Evolutionary conservation across 2,888 invertebrate species (phyloP).

Genomic region (Orchestes rusci): DNA sequence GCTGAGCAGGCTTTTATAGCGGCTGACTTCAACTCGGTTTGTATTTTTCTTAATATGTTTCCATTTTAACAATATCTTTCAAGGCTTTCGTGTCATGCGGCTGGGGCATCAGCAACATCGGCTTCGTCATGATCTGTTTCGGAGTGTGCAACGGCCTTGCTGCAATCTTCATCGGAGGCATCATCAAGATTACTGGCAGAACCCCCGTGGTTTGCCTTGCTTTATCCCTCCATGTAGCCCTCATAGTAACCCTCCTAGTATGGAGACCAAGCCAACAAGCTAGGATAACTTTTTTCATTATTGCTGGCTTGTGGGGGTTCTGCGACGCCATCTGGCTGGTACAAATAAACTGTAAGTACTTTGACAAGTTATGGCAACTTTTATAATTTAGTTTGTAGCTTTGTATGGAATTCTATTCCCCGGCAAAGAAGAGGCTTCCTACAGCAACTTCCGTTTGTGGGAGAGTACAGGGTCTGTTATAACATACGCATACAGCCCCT

Average conservation of each 20-base stretch:
- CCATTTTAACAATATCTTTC: constrained; percentile 32
- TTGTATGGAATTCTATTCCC: constrained; percentile 81
- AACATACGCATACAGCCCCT: constrained; percentile 73
- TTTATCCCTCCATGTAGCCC: constrained; percentile 60
- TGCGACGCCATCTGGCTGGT: constrained; percentile 89
- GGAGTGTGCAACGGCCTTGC: constrained; percentile 84
- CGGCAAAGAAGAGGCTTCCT: constrained; percentile 80
- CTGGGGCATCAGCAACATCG: constrained; percentile 84
- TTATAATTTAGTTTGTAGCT: constrained; percentile 46
- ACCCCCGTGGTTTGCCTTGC: constrained; percentile 71
- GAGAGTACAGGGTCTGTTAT: constrained; percentile 85
- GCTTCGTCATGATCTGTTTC: constrained; percentile 90
- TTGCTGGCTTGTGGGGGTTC: constrained; percentile 82
- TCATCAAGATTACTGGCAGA: constrained; percentile 74
- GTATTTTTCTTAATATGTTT: constrained; percentile 29
- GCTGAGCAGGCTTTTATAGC: constrained; percentile 89
- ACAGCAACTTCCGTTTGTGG: constrained; percentile 89
- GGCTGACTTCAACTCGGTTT: constrained; percentile 73
- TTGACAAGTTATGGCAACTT: background rate
- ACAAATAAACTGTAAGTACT: constrained; percentile 74
- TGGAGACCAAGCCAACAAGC: constrained; percentile 69
- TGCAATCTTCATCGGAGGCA: constrained; percentile 69
- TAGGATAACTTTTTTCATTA: constrained; percentile 63
- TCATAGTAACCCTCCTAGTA: constrained; percentile 58
- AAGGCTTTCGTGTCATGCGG: constrained; percentile 81